Evolutionary conservation across 2,888 invertebrate genomes (phyloP).

Genomic region (Cephalotes varians): DNA sequence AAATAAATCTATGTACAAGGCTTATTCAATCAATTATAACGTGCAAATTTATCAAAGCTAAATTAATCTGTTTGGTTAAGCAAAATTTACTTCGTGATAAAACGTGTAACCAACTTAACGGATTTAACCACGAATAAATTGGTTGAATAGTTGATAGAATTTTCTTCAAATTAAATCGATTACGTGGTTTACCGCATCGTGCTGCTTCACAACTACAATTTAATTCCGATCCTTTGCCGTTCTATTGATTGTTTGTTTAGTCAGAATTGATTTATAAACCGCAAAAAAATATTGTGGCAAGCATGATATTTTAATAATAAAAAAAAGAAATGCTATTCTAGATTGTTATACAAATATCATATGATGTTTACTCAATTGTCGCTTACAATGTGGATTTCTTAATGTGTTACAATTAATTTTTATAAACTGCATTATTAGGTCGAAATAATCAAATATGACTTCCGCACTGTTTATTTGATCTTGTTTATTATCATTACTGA

Average conservation of each 20-base stretch:
- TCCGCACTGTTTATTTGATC: too few species aligned
- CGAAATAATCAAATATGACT: background rate
- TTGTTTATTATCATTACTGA: background rate
- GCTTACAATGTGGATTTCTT: background rate
- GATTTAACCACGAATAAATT: constrained; percentile 27
- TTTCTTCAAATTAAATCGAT: constrained; percentile 49
- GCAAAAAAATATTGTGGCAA: constrained; percentile 1
- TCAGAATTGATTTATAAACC: background rate
- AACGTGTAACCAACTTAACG: constrained; percentile 28
- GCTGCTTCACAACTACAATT: constrained; percentile 3
- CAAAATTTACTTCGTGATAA: background rate
- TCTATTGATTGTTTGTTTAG: constrained; percentile 26
- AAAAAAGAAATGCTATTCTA: background rate
- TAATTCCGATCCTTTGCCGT: constrained; percentile 16
- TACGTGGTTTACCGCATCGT: constrained; percentile 33
- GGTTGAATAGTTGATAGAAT: constrained; percentile 22
- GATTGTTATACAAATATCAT: background rate
- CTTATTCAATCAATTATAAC: background rate
- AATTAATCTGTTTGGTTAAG: constrained; percentile 28
- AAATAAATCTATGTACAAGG: background rate
- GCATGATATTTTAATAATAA: background rate
- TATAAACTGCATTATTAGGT: background rate
- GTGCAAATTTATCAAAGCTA: constrained; percentile 1
- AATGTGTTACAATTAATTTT: background rate
- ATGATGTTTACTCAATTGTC: background rate